Percentiles rank a stretch among this genome's conserved stretches.
phyloP scores from a whole-genome alignment of 2,888 invertebrate genomes.

The Crossocerus cetratus region DNA sequence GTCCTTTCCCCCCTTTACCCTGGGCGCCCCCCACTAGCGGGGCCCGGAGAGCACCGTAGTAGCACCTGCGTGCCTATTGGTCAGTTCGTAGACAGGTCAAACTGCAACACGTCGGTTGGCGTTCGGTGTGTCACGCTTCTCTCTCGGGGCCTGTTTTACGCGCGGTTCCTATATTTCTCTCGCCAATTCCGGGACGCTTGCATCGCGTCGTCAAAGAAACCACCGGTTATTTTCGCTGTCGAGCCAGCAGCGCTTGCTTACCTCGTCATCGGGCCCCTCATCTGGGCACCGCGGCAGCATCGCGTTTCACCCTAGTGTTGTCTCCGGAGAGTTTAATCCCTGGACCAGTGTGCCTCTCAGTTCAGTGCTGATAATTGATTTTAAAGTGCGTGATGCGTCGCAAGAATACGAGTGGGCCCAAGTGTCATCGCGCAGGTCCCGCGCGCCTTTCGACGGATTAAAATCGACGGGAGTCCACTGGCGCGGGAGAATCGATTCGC shows the following conservation, averaged over 20 bases:
- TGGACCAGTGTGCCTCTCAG: background rate
- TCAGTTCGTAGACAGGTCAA: constrained; percentile 69
- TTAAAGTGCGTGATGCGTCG: constrained; percentile 35
- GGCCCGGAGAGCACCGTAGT: constrained; percentile 35
- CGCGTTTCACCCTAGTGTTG: background rate
- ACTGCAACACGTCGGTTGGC: constrained; percentile 66
- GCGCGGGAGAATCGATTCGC: constrained; percentile 30
- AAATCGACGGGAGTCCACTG: constrained; percentile 22
- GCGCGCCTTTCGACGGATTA: constrained; percentile 8
- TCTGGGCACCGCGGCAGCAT: background rate
- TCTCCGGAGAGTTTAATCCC: background rate
- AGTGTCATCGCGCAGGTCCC: constrained; percentile 37
- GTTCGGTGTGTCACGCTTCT: constrained; percentile 57
- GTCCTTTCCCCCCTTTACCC: constrained; percentile 45
- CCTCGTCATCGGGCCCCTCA: background rate
- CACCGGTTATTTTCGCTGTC: background rate
- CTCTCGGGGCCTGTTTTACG: constrained; percentile 17
- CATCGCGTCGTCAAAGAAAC: background rate
- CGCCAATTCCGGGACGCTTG: background rate
- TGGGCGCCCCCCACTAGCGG: constrained; percentile 27
- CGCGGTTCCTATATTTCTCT: constrained; percentile 10
- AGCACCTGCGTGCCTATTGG: constrained; percentile 64
- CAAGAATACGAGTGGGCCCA: constrained; percentile 36
- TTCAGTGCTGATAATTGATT: background rate
- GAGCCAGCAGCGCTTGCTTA: background rate